These are phyloP conservation scores for Athrips mouffetella DNA, from an alignment of 2,888 invertebrate genomes.

Conservation along the genomic window DNA sequence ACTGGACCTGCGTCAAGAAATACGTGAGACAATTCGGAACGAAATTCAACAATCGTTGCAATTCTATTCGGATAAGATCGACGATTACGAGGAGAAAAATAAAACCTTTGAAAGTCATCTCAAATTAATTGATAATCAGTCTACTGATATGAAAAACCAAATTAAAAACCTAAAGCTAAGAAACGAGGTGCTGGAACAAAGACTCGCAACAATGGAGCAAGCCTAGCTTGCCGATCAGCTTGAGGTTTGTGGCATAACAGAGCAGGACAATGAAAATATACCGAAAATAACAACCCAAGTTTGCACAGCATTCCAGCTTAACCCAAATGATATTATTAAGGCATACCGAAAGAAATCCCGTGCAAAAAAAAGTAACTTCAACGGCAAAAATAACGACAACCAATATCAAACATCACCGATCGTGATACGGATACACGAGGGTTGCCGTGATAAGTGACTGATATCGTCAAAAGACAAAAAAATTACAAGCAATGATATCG, in stretches of 20 bases:
- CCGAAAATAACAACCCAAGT: not conserved
- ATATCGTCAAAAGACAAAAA: not conserved
- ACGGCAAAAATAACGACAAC: not conserved
- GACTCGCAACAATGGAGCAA: conserved; percentile 12
- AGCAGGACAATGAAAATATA: not conserved
- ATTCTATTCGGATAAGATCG: conserved; percentile 16
- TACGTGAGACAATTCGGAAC: not conserved
- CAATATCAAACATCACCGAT: not conserved
- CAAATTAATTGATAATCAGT: conserved; percentile 18
- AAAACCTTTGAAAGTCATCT: conserved; percentile 16
- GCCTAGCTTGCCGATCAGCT: conserved; percentile 1
- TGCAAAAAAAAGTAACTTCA: no score
- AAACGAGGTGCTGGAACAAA: conserved; percentile 16
- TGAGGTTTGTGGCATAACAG: conserved; percentile 14
- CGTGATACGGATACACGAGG: not conserved
- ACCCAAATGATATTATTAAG: not conserved
- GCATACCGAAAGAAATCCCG: not conserved
- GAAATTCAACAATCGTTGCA: conserved; percentile 7
- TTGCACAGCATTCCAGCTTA: not conserved
- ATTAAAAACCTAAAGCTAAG: conserved; percentile 16
- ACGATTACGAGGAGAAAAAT: conserved; percentile 9
- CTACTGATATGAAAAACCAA: conserved; percentile 9
- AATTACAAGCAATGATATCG: not conserved
- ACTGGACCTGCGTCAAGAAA: not conserved
- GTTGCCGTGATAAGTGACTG: not conserved